These are phyloP conservation scores for Sebastes steindachneri DNA, from an alignment of 2,797 vertebrate species.

Conservation along the genomic window DNA sequence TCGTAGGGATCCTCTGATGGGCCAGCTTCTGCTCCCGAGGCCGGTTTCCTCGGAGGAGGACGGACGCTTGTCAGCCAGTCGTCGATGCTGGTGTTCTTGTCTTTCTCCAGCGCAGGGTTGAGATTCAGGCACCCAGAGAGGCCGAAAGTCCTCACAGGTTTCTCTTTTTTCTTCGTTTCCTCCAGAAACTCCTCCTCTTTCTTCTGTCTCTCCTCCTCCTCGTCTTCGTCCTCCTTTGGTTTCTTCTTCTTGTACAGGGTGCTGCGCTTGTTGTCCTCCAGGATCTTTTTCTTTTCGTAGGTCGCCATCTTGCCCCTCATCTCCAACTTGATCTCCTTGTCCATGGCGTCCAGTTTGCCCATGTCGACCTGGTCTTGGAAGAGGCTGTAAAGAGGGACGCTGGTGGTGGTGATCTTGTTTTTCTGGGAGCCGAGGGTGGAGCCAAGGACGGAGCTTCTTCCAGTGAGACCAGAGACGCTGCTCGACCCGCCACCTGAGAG, in stretches of 20 bases:
- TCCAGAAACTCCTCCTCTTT: slow-evolving; percentile 68
- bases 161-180: slow-evolving; percentile 72
- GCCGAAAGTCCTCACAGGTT: slow-evolving; percentile 64
- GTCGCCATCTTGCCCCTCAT: slow-evolving; percentile 90
- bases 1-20: slow-evolving; percentile 79
- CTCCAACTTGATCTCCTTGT: slow-evolving; percentile 90
- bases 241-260: slow-evolving; percentile 96
- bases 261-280: slow-evolving; percentile 92
- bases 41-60: slow-evolving; percentile 78
- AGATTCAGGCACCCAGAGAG: slow-evolving; percentile 78
- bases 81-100: slow-evolving; percentile 81
- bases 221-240: slow-evolving; percentile 81
- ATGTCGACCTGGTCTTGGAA: slow-evolving; percentile 93
- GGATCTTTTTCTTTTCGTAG: slow-evolving; percentile 92
- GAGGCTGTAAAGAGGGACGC: slow-evolving; percentile 92
- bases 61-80: slow-evolving; percentile 90
- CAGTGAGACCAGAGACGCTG: slow-evolving; percentile 78
- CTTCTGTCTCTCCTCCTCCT: slow-evolving; percentile 71
- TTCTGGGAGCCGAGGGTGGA: slow-evolving; percentile 63
- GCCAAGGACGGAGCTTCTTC: slow-evolving; percentile 41
- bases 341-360: slow-evolving; percentile 87
- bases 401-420: slow-evolving; percentile 86
- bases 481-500: slow-evolving; percentile 70
- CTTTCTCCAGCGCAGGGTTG: slow-evolving; percentile 64
- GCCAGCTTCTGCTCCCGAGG: slow-evolving; percentile 60